These are phyloP conservation scores for Chromoteleia sp. DNA, from an alignment of 2,888 invertebrate genomes.

Conservation along the genomic window DNA sequence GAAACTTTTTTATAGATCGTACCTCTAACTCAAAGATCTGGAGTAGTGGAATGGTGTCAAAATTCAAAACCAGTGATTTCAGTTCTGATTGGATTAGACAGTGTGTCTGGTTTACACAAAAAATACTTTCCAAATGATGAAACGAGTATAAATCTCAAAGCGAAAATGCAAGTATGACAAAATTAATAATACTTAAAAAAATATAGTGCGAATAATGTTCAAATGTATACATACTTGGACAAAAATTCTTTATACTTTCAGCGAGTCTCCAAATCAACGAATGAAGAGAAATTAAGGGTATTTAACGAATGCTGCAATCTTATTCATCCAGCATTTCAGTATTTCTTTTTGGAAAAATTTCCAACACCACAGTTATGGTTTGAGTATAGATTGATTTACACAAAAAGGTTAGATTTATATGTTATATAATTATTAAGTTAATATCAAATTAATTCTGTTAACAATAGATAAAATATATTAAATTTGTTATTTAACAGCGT, in stretches of 20 bases:
- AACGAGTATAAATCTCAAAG: slow-evolving; percentile 83
- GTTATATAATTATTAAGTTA: too few relatives aligned
- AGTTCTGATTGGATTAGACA: slow-evolving; percentile 88
- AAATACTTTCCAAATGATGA: slow-evolving; percentile 85
- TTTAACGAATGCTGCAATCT: slow-evolving; percentile 88
- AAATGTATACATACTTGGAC: neutral
- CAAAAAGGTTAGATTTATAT: slow-evolving; percentile 88
- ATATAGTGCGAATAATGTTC: too few relatives aligned
- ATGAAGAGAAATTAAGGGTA: slow-evolving; percentile 86
- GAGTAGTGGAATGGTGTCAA: slow-evolving; percentile 96
- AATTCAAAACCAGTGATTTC: slow-evolving; percentile 92
- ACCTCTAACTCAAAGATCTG: slow-evolving; percentile 93
- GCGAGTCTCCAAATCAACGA: slow-evolving; percentile 66
- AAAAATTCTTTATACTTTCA: slow-evolving; percentile 13
- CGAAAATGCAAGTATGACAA: slow-evolving; percentile 77
- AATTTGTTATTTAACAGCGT: slow-evolving; percentile 82
- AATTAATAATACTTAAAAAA: too few relatives aligned
- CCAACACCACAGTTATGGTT: slow-evolving; percentile 93
- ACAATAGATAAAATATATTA: neutral
- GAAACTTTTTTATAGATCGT: slow-evolving; percentile 88
- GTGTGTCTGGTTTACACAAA: slow-evolving; percentile 88
- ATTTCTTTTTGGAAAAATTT: slow-evolving; percentile 95
- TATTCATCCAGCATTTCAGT: slow-evolving; percentile 94
- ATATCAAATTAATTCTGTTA: too few relatives aligned
- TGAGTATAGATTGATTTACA: slow-evolving; percentile 92